Evolutionary conservation across 2,113 vertebrate genomes (phyloP).

Genomic region (Myotis yumanensis): DNA sequence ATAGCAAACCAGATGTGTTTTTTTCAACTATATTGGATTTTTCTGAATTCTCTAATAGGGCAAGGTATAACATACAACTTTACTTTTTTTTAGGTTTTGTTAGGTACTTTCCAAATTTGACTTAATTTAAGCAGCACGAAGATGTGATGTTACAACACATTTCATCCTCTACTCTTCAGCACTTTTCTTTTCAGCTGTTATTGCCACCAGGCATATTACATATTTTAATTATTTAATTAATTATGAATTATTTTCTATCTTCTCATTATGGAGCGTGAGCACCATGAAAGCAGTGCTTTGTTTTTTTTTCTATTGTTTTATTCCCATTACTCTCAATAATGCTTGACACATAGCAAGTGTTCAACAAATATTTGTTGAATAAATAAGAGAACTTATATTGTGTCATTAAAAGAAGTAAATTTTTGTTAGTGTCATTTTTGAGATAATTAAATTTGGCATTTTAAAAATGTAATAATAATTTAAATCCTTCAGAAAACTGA

Average conservation of each 20-base stretch:
- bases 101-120: background rate
- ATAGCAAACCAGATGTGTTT: background rate
- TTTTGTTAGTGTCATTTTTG: background rate
- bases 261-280: background rate
- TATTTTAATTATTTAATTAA: constrained; percentile 29
- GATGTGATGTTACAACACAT: background rate
- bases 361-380: background rate
- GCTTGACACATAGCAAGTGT: background rate
- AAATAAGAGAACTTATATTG: background rate
- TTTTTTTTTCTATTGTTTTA: constrained; percentile 25
- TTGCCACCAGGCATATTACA: background rate
- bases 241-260: constrained; percentile 24
- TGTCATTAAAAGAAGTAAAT: background rate
- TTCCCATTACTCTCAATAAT: background rate
- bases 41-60: background rate
- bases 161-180: background rate
- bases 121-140: background rate
- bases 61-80: background rate
- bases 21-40: background rate
- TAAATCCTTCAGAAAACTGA: constrained; percentile 6
- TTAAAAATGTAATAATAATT: background rate
- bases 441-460: background rate
- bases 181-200: background rate
- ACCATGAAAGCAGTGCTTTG: background rate
- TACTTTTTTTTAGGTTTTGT: background rate